Evolutionary conservation across 2,797 vertebrate species (phyloP).

Genomic region (Coracias cyanogaster): DNA sequence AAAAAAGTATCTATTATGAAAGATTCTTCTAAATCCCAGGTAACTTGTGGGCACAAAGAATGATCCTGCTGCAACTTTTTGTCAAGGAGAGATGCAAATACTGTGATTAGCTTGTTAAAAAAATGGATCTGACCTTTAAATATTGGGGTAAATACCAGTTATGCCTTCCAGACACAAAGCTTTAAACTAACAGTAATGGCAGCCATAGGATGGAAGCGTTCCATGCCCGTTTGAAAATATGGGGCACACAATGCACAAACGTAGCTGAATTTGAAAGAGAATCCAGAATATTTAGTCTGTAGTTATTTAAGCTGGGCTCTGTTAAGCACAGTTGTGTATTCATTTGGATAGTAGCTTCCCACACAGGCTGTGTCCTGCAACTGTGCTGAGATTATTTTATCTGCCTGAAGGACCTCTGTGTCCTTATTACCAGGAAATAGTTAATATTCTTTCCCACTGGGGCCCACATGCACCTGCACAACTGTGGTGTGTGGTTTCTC

Average conservation of each 20-base stretch:
- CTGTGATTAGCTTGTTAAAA: not conserved
- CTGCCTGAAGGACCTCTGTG: not conserved
- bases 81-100: not conserved
- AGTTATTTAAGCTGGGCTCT: not conserved
- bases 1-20: not conserved
- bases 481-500: constrained; percentile 83
- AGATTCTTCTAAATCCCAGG: constrained; percentile 1
- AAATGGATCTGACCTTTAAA: not conserved
- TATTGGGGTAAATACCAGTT: not conserved
- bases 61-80: not conserved
- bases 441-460: constrained; percentile 78
- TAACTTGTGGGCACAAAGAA: not conserved
- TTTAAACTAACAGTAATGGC: not conserved
- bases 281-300: not conserved
- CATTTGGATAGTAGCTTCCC: not conserved
- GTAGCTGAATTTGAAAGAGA: not conserved
- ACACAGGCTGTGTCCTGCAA: not conserved
- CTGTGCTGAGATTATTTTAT: constrained; percentile 26
- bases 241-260: not conserved
- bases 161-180: not conserved
- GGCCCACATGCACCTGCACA: constrained; percentile 81
- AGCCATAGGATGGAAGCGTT: not conserved
- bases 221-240: not conserved
- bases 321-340: not conserved
- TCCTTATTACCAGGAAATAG: constrained; percentile 79